Percentiles rank a stretch among this genome's conserved stretches.
Evolutionary conservation across 2,888 invertebrate species (phyloP).

Genomic region (Drosophila austrosaltans): DNA sequence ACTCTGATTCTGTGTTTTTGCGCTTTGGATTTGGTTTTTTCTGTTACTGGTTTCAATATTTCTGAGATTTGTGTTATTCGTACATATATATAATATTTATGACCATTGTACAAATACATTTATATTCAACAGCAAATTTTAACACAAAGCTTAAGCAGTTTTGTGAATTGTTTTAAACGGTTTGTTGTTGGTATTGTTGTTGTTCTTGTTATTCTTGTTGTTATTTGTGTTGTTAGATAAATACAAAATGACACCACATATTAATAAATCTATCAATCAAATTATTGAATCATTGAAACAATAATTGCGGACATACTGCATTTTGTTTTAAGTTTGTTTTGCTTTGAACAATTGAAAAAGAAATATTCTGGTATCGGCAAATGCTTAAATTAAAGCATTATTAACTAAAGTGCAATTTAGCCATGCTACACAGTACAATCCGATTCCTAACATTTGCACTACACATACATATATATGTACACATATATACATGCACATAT

Average conservation of each 20-base stretch:
- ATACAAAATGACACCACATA: constrained; percentile 44
- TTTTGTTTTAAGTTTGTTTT: not conserved
- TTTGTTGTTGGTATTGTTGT: constrained; percentile 8
- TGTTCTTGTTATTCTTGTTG: not conserved
- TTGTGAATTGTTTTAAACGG: constrained; percentile 51
- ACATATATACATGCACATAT: not conserved
- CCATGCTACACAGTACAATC: constrained; percentile 20
- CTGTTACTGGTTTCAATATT: constrained; percentile 16
- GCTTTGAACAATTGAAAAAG: constrained; percentile 5
- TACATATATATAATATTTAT: constrained; percentile 47
- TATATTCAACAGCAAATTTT: constrained; percentile 84
- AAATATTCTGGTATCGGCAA: not conserved
- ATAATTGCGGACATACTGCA: constrained; percentile 15
- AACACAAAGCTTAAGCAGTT: constrained; percentile 84
- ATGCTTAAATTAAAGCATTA: constrained; percentile 14
- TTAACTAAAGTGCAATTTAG: constrained; percentile 16
- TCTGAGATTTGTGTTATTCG: constrained; percentile 22
- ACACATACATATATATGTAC: constrained; percentile 37
- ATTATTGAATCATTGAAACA: constrained; percentile 28
- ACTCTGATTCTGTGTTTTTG: constrained; percentile 34
- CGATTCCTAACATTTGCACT: constrained; percentile 65
- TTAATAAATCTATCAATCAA: constrained; percentile 37
- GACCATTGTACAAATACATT: constrained; percentile 74
- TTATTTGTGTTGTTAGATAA: constrained; percentile 13
- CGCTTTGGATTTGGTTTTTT: constrained; percentile 39